Evolutionary conservation across 2,888 invertebrate genomes (phyloP).

Genomic region (Andrena bicolor): DNA sequence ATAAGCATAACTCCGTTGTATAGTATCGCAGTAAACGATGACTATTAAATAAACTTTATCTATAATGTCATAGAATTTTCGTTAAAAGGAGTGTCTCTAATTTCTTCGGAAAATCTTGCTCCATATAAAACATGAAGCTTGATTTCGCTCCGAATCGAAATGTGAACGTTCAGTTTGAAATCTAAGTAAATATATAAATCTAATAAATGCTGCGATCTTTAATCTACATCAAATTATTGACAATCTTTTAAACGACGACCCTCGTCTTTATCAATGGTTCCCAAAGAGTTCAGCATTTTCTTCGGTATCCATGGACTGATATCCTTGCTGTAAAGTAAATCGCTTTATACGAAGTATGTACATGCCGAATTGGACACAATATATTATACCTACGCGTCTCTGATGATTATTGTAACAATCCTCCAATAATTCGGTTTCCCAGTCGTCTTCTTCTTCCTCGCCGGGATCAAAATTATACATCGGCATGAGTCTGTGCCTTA

Average conservation of each 20-base stretch:
- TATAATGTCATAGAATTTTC: background rate
- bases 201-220: constrained; percentile 49
- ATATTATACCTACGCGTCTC: constrained; percentile 77
- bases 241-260: constrained; percentile 48
- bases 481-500: constrained; percentile 89
- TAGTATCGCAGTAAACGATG: constrained; percentile 18
- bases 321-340: constrained; percentile 81
- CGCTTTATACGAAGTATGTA: constrained; percentile 56
- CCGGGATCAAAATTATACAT: constrained; percentile 89
- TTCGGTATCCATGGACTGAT: constrained; percentile 82
- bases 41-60: constrained; percentile 11
- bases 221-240: constrained; percentile 40
- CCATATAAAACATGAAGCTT: constrained; percentile 47
- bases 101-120: constrained; percentile 4
- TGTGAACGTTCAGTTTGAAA: constrained; percentile 43
- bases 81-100: constrained; percentile 19
- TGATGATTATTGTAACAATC: constrained; percentile 81
- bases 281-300: constrained; percentile 82
- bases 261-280: constrained; percentile 68
- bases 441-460: constrained; percentile 89
- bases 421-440: constrained; percentile 88
- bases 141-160: constrained; percentile 32
- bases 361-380: constrained; percentile 26
- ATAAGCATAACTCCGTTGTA: constrained; percentile 29
- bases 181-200: constrained; percentile 48